Evolutionary conservation across 2,113 vertebrate species (phyloP).

Genomic region (Ivindomyrus marchei): DNA sequence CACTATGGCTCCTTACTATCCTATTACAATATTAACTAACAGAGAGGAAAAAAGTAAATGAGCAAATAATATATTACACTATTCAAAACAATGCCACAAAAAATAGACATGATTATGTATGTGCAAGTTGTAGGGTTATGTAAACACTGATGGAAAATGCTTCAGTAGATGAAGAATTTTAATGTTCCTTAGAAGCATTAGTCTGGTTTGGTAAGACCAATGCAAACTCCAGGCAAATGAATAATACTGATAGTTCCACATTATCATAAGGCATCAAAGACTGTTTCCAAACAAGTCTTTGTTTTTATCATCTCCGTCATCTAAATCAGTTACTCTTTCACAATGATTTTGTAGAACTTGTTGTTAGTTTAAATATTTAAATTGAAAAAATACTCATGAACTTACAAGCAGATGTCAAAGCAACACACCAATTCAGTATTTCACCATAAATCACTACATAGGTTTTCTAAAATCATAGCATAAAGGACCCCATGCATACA

Average conservation of each 20-base stretch:
- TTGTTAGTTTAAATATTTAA: not conserved
- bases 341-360: not conserved
- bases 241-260: not conserved
- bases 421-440: not conserved
- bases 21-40: not conserved
- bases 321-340: not conserved
- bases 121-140: not conserved
- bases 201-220: not conserved
- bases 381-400: not conserved
- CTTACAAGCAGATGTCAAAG: not conserved
- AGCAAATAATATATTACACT: slow-evolving; percentile 22
- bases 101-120: not conserved
- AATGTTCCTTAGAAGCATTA: not conserved
- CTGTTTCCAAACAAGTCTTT: not conserved
- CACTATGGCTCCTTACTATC: not conserved
- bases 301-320: not conserved
- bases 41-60: not conserved
- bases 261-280: not conserved
- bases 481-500: not conserved
- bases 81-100: not conserved
- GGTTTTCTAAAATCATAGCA: slow-evolving; percentile 68
- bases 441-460: not conserved
- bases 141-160: not conserved
- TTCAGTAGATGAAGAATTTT: not conserved
- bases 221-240: not conserved